These are phyloP conservation scores for Paralichthys olivaceus DNA, from an alignment of 2,113 vertebrate species.

Conservation along the genomic window DNA sequence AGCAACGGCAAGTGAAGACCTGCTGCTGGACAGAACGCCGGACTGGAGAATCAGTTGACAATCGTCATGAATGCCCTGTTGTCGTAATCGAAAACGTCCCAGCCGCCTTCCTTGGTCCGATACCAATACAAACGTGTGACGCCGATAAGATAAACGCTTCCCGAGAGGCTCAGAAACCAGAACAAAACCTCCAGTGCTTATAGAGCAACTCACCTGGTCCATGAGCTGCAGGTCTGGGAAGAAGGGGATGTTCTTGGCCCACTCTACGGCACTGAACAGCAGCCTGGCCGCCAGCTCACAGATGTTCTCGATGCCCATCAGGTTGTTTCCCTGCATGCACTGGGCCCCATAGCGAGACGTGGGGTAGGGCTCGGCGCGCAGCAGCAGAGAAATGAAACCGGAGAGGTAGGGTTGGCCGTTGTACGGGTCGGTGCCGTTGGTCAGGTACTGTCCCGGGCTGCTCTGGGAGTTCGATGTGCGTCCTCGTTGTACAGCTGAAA, in stretches of 20 bases:
- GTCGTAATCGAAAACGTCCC: too few species aligned
- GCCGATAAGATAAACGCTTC: too few species aligned
- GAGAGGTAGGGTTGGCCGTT: conserved; percentile 86
- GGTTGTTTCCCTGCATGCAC: conserved; percentile 88
- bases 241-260: conserved; percentile 92
- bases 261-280: conserved; percentile 89
- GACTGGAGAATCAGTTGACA: too few species aligned
- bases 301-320: conserved; percentile 90
- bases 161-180: too few species aligned
- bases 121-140: too few species aligned
- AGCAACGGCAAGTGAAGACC: too few species aligned
- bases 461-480: conserved; percentile 85
- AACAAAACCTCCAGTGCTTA: too few species aligned
- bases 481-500: conserved; percentile 87
- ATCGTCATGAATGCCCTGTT: too few species aligned
- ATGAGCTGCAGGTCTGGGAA: conserved; percentile 89
- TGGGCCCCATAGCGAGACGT: conserved; percentile 87
- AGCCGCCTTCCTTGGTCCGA: too few species aligned
- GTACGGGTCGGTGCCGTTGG: conserved; percentile 84
- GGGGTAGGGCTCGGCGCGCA: conserved; percentile 88
- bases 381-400: conserved; percentile 87
- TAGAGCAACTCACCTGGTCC: conserved; percentile 80
- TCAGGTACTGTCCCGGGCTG: conserved; percentile 86
- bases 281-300: conserved; percentile 89
- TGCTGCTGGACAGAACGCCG: too few species aligned